These are phyloP conservation scores for Morone saxatilis DNA, from an alignment of 2,113 vertebrate genomes.

Conservation along the genomic window DNA sequence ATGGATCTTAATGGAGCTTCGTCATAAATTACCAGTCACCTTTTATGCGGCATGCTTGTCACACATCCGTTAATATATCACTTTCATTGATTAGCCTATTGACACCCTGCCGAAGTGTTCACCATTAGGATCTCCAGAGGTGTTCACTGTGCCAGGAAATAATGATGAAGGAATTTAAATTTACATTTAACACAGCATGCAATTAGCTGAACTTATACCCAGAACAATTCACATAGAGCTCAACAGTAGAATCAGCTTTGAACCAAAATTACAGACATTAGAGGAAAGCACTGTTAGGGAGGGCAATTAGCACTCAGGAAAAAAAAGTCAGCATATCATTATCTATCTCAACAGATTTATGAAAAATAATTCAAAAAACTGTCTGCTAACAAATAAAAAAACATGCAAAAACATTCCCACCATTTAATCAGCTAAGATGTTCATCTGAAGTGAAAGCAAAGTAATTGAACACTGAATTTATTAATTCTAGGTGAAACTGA, in stretches of 20 bases:
- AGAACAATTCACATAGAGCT: constrained; percentile 3
- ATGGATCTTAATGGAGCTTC: not conserved
- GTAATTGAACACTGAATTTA: constrained; percentile 31
- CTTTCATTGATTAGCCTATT: constrained; percentile 20
- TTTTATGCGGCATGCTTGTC: not conserved
- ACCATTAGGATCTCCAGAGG: not conserved
- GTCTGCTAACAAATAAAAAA: constrained; percentile 3
- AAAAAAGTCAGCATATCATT: constrained; percentile 9
- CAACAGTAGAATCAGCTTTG: not conserved
- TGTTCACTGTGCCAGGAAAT: not conserved
- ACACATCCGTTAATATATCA: constrained; percentile 20
- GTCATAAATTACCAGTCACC: not conserved
- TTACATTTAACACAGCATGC: not conserved
- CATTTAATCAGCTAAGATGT: not conserved
- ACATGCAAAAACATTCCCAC: not conserved
- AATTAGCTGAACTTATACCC: not conserved
- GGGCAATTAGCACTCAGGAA: not conserved
- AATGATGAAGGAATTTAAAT: constrained; percentile 14
- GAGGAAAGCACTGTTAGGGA: not conserved
- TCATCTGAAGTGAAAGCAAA: not conserved
- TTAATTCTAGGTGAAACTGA: constrained; percentile 9
- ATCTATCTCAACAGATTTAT: not conserved
- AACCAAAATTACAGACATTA: constrained; percentile 14
- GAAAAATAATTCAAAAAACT: not conserved
- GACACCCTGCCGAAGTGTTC: not conserved